Conservation (phyloP, 2,888 invertebrate genomes). For the Unio delphinus region DNA sequence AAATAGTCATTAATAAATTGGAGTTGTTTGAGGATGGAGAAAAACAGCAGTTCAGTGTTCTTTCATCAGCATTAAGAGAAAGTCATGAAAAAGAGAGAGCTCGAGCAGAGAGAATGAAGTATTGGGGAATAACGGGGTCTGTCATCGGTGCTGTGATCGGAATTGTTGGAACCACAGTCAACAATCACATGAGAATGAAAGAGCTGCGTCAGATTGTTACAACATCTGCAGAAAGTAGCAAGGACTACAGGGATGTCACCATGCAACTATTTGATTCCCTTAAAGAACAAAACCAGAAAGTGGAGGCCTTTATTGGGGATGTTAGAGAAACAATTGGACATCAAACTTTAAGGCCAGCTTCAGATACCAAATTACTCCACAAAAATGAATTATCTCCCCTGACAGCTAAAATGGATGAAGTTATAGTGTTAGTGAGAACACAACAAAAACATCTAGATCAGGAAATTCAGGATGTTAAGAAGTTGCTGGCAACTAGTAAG, state of each 20-base stretch:
- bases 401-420: conserved; percentile 36
- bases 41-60: conserved; percentile 79
- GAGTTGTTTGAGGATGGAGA: conserved; percentile 82
- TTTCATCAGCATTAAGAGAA: conserved; percentile 83
- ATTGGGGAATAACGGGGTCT: conserved; percentile 85
- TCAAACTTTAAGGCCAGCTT: neutral
- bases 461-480: conserved; percentile 61
- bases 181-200: conserved; percentile 79
- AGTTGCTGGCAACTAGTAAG: conserved; percentile 36
- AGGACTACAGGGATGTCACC: conserved; percentile 39
- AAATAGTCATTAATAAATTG: conserved; percentile 76
- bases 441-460: conserved; percentile 53
- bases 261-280: conserved; percentile 35
- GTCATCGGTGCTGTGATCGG: conserved; percentile 78
- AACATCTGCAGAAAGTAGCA: conserved; percentile 44
- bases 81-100: conserved; percentile 88
- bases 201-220: conserved; percentile 78
- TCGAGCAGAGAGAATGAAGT: conserved; percentile 87
- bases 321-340: conserved; percentile 14
- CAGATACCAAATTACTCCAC: conserved; percentile 1
- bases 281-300: conserved; percentile 41
- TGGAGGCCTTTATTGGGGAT: conserved; percentile 33
- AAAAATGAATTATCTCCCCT: conserved; percentile 5
- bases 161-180: conserved; percentile 79
- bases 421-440: conserved; percentile 34